phyloP scores from a whole-genome alignment of 2,888 invertebrate species.

The Diplolepis rosae region DNA sequence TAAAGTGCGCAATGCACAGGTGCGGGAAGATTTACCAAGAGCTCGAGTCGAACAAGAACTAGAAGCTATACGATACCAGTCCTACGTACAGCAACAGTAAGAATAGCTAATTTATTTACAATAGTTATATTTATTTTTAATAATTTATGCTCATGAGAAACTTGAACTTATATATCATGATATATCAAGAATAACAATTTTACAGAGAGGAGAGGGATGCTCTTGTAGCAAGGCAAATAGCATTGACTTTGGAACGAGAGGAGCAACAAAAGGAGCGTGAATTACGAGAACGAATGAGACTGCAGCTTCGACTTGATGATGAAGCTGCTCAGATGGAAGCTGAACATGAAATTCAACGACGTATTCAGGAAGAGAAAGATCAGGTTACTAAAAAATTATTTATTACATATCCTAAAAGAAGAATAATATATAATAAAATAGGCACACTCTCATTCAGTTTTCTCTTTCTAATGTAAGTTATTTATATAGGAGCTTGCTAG shows the following conservation, averaged over 20 bases:
- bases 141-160: conserved; percentile 47
- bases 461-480: conserved; percentile 26
- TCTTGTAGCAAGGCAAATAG: conserved; percentile 80
- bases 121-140: conserved; percentile 80
- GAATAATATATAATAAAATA: too few species aligned
- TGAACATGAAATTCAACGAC: conserved; percentile 76
- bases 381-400: conserved; percentile 69
- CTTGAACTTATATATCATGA: background rate
- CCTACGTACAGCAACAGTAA: conserved; percentile 80
- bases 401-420: too few species aligned
- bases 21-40: conserved; percentile 85
- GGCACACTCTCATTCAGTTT: too few species aligned
- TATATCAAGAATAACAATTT: background rate
- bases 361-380: conserved; percentile 83
- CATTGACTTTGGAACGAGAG: conserved; percentile 79
- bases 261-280: conserved; percentile 75
- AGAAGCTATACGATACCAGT: conserved; percentile 78
- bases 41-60: conserved; percentile 84
- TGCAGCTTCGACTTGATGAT: conserved; percentile 69
- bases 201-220: conserved; percentile 82
- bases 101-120: conserved; percentile 53
- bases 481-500: conserved; percentile 80
- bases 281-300: conserved; percentile 75
- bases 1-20: conserved; percentile 83
- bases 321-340: conserved; percentile 66